Conservation (phyloP, 2,113 vertebrate species). For the Coptodon bakossiorum region DNA sequence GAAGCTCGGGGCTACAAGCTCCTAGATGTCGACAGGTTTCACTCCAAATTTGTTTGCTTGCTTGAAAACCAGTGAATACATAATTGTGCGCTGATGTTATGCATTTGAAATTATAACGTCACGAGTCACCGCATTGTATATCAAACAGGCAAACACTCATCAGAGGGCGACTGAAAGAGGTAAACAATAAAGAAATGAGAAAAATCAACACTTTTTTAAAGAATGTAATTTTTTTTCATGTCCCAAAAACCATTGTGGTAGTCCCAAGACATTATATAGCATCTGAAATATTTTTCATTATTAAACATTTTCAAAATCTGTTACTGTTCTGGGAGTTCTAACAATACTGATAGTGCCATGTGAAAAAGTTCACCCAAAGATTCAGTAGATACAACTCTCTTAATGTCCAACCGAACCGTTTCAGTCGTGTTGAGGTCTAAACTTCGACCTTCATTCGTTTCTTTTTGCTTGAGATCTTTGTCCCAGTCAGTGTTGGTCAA, state of each 20-base stretch:
- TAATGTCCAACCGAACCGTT: background rate
- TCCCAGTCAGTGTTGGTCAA: background rate
- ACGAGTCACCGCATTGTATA: background rate
- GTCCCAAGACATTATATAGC: background rate
- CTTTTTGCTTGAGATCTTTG: background rate
- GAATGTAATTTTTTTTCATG: background rate
- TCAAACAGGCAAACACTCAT: background rate
- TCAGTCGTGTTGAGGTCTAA: background rate
- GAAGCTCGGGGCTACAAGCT: background rate
- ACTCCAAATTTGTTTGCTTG: background rate
- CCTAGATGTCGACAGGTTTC: background rate
- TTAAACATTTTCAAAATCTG: background rate
- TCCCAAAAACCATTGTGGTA: background rate
- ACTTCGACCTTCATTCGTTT: background rate
- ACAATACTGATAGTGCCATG: background rate
- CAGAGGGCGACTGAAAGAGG: background rate
- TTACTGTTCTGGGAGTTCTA: background rate
- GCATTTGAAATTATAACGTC: background rate
- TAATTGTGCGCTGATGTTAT: background rate
- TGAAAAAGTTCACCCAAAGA: background rate
- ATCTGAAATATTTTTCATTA: background rate
- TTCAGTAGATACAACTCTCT: background rate
- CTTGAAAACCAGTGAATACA: background rate
- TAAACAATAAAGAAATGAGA: background rate
- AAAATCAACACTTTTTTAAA: background rate